Evolutionary conservation across 2,888 invertebrate species (phyloP).

Genomic region (Iphiclides podalirius): DNA sequence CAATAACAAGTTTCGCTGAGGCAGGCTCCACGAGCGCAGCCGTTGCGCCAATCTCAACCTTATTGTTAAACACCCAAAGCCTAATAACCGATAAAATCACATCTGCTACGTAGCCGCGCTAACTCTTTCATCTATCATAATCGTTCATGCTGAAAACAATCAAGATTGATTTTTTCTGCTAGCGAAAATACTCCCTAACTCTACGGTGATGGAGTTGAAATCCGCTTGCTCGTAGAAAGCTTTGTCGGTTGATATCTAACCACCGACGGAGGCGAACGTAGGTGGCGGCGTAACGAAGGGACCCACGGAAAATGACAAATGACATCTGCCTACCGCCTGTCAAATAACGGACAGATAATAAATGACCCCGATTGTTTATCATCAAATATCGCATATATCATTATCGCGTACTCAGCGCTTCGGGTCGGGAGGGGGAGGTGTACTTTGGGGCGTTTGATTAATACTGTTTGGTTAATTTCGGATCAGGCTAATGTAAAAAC

Average conservation of each 20-base stretch:
- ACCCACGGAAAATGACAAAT: conserved; percentile 83
- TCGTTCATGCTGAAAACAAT: conserved; percentile 81
- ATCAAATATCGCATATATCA: conserved; percentile 81
- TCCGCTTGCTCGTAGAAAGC: conserved; percentile 33
- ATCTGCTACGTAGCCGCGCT: conserved; percentile 71
- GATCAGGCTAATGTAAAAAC: conserved; percentile 65
- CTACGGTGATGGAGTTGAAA: conserved; percentile 35
- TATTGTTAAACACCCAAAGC: conserved; percentile 45
- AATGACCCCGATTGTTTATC: conserved; percentile 83
- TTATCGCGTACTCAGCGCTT: conserved; percentile 74
- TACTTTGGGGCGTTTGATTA: conserved; percentile 67
- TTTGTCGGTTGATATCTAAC: conserved; percentile 73
- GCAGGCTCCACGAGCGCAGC: conserved; percentile 42
- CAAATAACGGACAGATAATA: conserved; percentile 84
- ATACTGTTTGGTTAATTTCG: conserved; percentile 78
- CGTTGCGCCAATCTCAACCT: conserved; percentile 42
- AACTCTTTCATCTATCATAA: conserved; percentile 81
- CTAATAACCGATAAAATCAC: conserved; percentile 42
- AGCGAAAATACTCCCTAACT: conserved; percentile 43
- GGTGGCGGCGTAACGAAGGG: conserved; percentile 75
- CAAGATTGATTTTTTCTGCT: conserved; percentile 67
- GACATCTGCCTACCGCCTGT: conserved; percentile 85
- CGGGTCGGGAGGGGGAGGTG: conserved; percentile 51
- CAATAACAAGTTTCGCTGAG: conserved; percentile 72
- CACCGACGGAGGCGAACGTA: conserved; percentile 73